Evolutionary conservation across 2,888 invertebrate species (phyloP).

Genomic region (Cyrtodaria siliqua): DNA sequence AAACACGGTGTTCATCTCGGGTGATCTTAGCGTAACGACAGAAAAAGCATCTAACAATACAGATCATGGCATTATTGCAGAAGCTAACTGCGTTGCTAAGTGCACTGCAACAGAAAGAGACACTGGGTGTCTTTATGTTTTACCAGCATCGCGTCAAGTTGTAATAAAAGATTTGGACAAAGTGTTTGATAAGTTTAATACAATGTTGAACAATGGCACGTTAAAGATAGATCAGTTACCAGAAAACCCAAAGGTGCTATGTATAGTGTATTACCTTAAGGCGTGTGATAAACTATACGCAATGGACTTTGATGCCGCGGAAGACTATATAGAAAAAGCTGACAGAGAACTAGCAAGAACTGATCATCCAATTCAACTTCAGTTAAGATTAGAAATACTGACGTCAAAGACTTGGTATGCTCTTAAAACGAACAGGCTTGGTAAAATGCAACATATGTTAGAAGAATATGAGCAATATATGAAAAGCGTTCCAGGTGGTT

Average conservation of each 20-base stretch:
- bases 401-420: constrained; percentile 14
- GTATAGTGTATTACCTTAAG: constrained; percentile 11
- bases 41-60: too few species aligned
- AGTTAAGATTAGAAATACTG: constrained; percentile 12
- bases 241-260: constrained; percentile 1
- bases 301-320: neutral
- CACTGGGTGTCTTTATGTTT: too few species aligned
- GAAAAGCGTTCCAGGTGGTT: neutral
- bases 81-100: too few species aligned
- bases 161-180: constrained; percentile 3
- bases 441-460: constrained; percentile 13
- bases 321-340: neutral
- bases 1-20: neutral
- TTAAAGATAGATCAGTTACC: constrained; percentile 2
- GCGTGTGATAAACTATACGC: constrained; percentile 19
- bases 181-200: constrained; percentile 12
- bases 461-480: constrained; percentile 10
- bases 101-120: too few species aligned
- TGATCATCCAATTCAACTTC: neutral
- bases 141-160: too few species aligned
- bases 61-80: too few species aligned
- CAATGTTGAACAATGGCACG: constrained; percentile 13
- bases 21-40: too few species aligned
- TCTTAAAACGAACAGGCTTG: neutral
- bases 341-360: neutral